phyloP scores from a whole-genome alignment of 30 jellyfish, hydroid and myxozoan genomes.

The Chironex yamaguchii region DNA sequence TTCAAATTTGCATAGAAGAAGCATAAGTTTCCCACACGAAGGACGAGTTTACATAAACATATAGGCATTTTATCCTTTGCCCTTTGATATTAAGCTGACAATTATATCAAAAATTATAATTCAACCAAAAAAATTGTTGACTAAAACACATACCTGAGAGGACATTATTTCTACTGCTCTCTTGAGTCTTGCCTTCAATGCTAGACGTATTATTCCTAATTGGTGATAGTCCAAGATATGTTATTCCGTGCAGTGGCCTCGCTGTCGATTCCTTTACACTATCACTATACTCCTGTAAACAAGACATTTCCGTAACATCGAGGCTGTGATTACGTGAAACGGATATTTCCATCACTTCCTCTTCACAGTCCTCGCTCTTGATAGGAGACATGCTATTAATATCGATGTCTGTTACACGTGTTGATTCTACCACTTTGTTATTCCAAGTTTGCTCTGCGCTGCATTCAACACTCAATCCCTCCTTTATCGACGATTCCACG shows the following conservation, averaged over 20 bases:
- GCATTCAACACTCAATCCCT: background rate
- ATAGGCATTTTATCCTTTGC: no score
- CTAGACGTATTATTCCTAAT: background rate
- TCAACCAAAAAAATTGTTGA: no score
- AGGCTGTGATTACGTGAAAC: background rate
- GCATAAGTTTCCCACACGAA: no score
- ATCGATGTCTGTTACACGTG: constrained; percentile 55
- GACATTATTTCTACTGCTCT: no score
- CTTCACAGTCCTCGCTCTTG: constrained; percentile 10
- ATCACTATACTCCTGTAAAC: constrained; percentile 26
- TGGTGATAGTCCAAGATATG: constrained; percentile 3
- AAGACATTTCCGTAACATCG: background rate
- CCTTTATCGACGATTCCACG: background rate
- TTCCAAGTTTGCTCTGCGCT: background rate
- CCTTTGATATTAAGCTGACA: no score
- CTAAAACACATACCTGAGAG: no score
- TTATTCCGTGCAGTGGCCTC: constrained; percentile 71
- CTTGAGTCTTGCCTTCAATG: no score
- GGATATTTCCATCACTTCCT: constrained; percentile 36
- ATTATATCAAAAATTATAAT: no score
- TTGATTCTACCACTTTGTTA: constrained; percentile 55
- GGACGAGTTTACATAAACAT: no score
- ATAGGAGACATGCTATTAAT: constrained; percentile 69
- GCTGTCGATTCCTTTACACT: constrained; percentile 79
- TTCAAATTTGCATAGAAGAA: no score